Evolutionary conservation across 2,888 invertebrate genomes (phyloP), one percentile per base, ranked within the genome.

Genomic region (Deilephila elpenor): DNA sequence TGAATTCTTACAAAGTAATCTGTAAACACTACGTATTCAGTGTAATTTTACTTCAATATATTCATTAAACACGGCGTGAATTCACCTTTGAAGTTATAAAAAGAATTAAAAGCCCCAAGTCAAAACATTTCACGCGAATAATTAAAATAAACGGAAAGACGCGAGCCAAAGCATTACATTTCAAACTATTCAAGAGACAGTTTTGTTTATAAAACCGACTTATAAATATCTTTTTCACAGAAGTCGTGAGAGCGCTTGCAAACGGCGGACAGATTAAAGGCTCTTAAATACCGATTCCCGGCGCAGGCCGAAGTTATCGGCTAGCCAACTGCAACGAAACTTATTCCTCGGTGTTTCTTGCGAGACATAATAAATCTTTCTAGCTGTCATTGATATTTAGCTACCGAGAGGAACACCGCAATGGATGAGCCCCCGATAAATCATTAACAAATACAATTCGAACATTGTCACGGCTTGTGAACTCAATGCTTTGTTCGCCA

Each of bases 301-400:
- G 74, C 70, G 44, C 70, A 61, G 73, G 78, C 81, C 81, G 82
- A 86, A 91, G 87, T 90, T 91, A 90, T 91, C 88, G 88, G 90
- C 86, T 87, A 88, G 86, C 90, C 86, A 83, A 90, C 88, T 93
- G 91, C 92, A 92, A 85, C 79, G 79, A 84, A 91, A 92, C 88
- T 91, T 88, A 75, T 78, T 81, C 83, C 84, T 79, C 82, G 75
- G 78, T 86, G 87, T 89, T 92, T 89, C 91, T 89, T 89, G 87
- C 81, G 86, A 85, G 88, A 89, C 88, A 88, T 89, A 90, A 93
- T 93, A 93, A 92, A 93, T 94, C 93, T 92, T 91, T 89, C 89
- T 89, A 87, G 89, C 90, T 92, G 93, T 91, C 93, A 90, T 91
- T 92, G 92, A 90, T 92, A 92, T 91, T 93, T 92, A 92, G 90